phyloP scores from a whole-genome alignment of 2,113 vertebrate genomes.

The Sebastes fasciatus region DNA sequence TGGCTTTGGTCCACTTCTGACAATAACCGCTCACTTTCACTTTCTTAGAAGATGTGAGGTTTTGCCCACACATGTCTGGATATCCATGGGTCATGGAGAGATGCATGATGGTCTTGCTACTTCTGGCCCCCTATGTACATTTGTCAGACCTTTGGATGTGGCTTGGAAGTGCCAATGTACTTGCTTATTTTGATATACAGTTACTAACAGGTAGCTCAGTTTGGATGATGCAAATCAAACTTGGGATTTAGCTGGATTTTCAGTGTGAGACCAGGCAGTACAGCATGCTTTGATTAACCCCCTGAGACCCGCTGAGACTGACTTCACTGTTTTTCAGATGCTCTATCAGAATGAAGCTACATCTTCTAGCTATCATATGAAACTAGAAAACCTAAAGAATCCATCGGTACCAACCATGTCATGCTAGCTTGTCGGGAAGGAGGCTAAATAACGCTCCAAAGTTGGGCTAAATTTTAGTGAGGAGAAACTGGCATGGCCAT shows the following conservation, averaged over 20 bases:
- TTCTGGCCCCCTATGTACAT: slow-evolving; percentile 8
- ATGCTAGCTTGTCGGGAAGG: too few species aligned
- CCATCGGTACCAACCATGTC: too few species aligned
- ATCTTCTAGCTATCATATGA: too few species aligned
- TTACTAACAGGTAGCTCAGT: background rate
- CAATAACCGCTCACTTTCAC: background rate
- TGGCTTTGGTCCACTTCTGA: slow-evolving; percentile 4
- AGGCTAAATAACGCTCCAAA: too few species aligned
- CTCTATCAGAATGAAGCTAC: too few species aligned
- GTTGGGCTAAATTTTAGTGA: too few species aligned
- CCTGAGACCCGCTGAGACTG: too few species aligned
- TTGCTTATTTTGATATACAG: slow-evolving; percentile 8
- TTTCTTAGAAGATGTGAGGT: slow-evolving; percentile 20
- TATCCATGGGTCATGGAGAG: slow-evolving; percentile 45
- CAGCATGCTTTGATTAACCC: background rate
- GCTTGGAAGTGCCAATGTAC: slow-evolving; percentile 3
- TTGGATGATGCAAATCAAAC: background rate
- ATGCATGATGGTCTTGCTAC: slow-evolving; percentile 55
- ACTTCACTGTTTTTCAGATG: too few species aligned
- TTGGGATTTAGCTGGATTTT: slow-evolving; percentile 22
- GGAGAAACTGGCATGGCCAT: too few species aligned
- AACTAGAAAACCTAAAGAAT: too few species aligned
- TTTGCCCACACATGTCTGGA: slow-evolving; percentile 49
- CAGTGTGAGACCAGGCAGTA: background rate
- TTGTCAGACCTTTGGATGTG: slow-evolving; percentile 27